phyloP scores from a whole-genome alignment of 2,113 vertebrate species.

The Salvelinus fontinalis region DNA sequence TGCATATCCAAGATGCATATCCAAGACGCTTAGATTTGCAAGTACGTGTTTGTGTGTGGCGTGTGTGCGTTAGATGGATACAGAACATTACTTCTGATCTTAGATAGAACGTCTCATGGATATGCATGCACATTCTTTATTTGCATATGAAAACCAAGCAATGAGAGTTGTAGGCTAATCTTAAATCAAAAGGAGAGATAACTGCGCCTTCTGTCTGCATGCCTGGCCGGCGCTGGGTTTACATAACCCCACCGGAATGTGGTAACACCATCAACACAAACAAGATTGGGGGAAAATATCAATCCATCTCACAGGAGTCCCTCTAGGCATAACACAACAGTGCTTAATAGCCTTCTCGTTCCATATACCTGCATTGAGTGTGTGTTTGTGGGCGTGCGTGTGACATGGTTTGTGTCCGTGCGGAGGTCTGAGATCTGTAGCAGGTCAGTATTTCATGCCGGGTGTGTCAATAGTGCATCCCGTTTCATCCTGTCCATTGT shows the following conservation, averaged over 20 bases:
- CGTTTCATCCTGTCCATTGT: background rate
- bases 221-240: constrained; percentile 12
- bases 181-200: background rate
- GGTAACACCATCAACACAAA: background rate
- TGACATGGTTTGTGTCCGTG: too few relatives aligned
- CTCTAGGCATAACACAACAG: background rate
- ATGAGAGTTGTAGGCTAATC: constrained; percentile 10
- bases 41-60: constrained; percentile 19
- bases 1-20: background rate
- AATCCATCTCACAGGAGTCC: background rate
- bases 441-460: background rate
- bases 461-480: background rate
- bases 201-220: constrained; percentile 7
- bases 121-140: constrained; percentile 27
- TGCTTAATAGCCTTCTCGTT: background rate
- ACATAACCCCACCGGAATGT: constrained; percentile 7
- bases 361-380: too few relatives aligned
- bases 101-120: background rate
- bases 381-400: too few relatives aligned
- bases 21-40: background rate
- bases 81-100: constrained; percentile 20
- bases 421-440: too few relatives aligned
- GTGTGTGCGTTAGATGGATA: constrained; percentile 6
- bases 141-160: constrained; percentile 18
- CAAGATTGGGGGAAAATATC: background rate